phyloP scores from a whole-genome alignment of 2,113 vertebrate species.

The Platycercus adscitus region DNA sequence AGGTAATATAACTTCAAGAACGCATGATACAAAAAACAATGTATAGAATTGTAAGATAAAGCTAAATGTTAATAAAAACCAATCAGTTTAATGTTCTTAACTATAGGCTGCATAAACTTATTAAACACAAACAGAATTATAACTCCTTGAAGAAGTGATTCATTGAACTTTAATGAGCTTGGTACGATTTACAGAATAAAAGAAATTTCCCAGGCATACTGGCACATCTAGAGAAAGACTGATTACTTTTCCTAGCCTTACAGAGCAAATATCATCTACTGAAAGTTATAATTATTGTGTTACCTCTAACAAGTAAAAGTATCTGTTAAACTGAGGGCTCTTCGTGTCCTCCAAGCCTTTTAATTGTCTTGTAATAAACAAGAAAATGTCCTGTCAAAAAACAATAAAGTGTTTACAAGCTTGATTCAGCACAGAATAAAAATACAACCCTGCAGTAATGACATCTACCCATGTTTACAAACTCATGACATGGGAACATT shows the following conservation, averaged over 20 bases:
- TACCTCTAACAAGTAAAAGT: constrained; percentile 99
- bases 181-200: neutral
- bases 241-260: neutral
- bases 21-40: neutral
- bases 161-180: neutral
- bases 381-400: constrained; percentile 93
- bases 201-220: neutral
- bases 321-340: constrained; percentile 99
- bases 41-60: neutral
- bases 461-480: neutral
- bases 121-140: neutral
- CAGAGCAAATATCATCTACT: neutral
- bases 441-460: neutral
- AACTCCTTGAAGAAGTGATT: neutral
- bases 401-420: constrained; percentile 22
- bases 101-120: neutral
- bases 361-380: constrained; percentile 99
- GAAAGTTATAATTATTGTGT: constrained; percentile 6
- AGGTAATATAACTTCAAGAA: neutral
- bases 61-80: neutral
- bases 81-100: neutral
- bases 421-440: neutral
- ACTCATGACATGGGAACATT: neutral
- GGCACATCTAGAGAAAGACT: neutral
- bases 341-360: constrained; percentile 99